Evolutionary conservation across 2,113 vertebrate genomes (phyloP).

Genomic region (Myrmophylax atrothorax): DNA sequence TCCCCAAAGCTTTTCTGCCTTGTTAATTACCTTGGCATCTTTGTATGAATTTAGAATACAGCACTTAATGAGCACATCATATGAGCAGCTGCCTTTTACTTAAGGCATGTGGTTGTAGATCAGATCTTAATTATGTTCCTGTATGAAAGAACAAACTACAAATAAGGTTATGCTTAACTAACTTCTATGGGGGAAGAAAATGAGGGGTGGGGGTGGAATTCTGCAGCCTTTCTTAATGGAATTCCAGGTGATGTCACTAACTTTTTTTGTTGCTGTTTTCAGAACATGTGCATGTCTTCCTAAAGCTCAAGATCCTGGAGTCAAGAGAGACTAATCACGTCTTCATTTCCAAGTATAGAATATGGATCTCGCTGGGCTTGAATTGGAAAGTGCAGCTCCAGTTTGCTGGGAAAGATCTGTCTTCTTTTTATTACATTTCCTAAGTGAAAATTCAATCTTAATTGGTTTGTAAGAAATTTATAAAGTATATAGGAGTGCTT

Average conservation of each 20-base stretch:
- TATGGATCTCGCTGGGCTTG: background rate
- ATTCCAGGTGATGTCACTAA: background rate
- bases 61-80: slow-evolving; percentile 50
- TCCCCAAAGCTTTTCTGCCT: slow-evolving; percentile 31
- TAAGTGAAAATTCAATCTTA: background rate
- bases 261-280: background rate
- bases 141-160: slow-evolving; percentile 13
- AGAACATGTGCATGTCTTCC: background rate
- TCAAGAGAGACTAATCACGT: background rate
- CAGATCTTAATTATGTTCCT: slow-evolving; percentile 58
- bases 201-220: background rate
- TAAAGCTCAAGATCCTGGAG: background rate
- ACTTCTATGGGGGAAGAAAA: background rate
- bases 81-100: slow-evolving; percentile 63
- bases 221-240: background rate
- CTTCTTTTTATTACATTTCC: background rate
- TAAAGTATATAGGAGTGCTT: background rate
- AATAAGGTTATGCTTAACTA: slow-evolving; percentile 12
- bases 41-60: slow-evolving; percentile 33
- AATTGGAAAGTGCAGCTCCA: background rate
- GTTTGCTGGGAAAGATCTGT: background rate
- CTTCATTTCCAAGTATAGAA: background rate
- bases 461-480: background rate
- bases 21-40: slow-evolving; percentile 43
- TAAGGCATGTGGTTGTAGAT: slow-evolving; percentile 14